Percentiles rank a stretch among this genome's conserved stretches.
Conservation (phyloP, 2,888 invertebrate genomes). For the Alsophila aescularia region DNA sequence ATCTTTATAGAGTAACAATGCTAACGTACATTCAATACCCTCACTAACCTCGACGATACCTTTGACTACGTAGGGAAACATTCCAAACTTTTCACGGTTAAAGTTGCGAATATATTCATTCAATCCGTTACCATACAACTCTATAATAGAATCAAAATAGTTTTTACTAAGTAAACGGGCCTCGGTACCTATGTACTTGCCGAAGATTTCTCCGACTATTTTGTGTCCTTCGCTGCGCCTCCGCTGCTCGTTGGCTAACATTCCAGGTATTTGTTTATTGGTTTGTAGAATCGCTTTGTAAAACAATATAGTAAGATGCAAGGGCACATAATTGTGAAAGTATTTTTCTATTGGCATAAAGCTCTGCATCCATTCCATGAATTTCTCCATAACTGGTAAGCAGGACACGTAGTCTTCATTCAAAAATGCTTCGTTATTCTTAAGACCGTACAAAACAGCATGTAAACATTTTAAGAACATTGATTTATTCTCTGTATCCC, state of each 20-base stretch:
- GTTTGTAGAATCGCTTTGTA: conserved; percentile 55
- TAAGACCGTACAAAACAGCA: conserved; percentile 45
- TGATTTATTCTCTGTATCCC: neutral
- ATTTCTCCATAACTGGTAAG: conserved; percentile 51
- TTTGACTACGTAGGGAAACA: conserved; percentile 2
- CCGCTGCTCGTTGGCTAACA: conserved; percentile 45
- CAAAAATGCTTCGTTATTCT: conserved; percentile 54
- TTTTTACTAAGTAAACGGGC: conserved; percentile 43
- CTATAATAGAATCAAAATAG: conserved; percentile 55
- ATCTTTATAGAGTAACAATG: neutral
- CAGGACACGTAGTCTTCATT: conserved; percentile 47
- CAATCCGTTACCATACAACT: conserved; percentile 47
- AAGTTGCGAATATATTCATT: conserved; percentile 26
- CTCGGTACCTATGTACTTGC: conserved; percentile 53
- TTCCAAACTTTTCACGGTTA: neutral
- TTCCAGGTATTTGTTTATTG: conserved; percentile 45
- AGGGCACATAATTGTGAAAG: conserved; percentile 46
- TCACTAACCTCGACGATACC: neutral
- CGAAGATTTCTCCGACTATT: conserved; percentile 54
- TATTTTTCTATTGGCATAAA: conserved; percentile 52
- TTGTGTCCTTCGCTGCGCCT: conserved; percentile 46
- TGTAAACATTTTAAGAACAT: conserved; percentile 32
- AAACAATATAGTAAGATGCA: conserved; percentile 62
- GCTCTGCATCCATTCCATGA: conserved; percentile 47
- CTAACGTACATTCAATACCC: neutral